Percentiles rank a stretch among this genome's conserved stretches.
These are phyloP conservation scores for Pteronotus mesoamericanus DNA, from an alignment of 2,797 vertebrate species.

Conservation along the genomic window DNA sequence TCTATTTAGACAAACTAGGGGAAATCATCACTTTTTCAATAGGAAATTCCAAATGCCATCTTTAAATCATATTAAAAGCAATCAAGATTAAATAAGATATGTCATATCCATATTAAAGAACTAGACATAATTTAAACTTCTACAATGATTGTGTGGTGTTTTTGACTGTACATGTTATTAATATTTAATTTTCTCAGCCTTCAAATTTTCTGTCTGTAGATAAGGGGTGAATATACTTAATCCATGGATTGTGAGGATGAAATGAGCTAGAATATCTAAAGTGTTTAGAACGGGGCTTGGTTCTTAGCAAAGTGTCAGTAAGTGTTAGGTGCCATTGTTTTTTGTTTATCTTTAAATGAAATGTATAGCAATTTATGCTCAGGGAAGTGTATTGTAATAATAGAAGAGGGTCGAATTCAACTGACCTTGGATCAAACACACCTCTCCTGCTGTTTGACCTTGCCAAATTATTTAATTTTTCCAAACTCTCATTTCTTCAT, in stretches of 20 bases:
- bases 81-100: not conserved
- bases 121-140: not conserved
- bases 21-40: not conserved
- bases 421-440: not conserved
- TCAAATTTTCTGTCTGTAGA: not conserved
- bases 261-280: not conserved
- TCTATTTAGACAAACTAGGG: not conserved
- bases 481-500: not conserved
- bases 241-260: not conserved
- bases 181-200: not conserved
- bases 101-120: not conserved
- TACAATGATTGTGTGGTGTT: not conserved
- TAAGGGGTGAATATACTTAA: not conserved
- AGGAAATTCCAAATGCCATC: not conserved
- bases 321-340: not conserved
- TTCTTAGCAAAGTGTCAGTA: not conserved
- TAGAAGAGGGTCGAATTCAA: not conserved
- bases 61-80: not conserved
- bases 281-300: not conserved
- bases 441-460: not conserved
- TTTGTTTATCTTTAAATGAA: constrained; percentile 22
- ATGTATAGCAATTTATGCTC: not conserved
- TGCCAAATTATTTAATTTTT: constrained; percentile 16
- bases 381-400: not conserved
- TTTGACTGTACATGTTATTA: not conserved